These are phyloP conservation scores for Melipona quadrifasciata DNA, from an alignment of 1,140 invertebrate genomes.

Conservation along the genomic window DNA sequence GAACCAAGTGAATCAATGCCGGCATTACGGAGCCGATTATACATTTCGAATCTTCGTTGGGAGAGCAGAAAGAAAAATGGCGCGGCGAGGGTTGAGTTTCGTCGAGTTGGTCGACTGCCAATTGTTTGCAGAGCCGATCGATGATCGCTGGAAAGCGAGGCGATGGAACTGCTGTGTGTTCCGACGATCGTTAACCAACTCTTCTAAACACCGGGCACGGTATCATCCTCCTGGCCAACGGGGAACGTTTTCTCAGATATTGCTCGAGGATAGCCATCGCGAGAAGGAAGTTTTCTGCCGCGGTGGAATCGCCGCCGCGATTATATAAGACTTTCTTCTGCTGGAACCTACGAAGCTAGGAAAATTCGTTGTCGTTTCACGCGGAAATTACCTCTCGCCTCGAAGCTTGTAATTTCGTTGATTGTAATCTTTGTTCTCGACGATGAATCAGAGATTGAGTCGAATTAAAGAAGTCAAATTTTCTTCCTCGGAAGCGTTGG, in stretches of 20 bases:
- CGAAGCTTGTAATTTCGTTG: no score
- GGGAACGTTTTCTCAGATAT: neutral
- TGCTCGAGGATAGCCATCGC: neutral
- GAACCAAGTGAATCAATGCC: neutral
- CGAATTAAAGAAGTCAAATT: no score
- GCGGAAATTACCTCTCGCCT: no score
- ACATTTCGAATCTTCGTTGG: neutral
- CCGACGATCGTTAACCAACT: neutral
- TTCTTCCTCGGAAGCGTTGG: no score
- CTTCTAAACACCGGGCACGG: neutral
- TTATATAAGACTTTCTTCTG: neutral
- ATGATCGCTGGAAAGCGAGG: constrained; percentile 5
- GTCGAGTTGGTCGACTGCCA: constrained; percentile 43
- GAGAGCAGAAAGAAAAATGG: neutral
- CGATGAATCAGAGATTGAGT: no score
- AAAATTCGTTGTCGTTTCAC: neutral
- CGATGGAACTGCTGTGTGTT: neutral
- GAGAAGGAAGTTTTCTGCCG: neutral
- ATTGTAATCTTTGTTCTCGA: no score
- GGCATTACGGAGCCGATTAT: neutral
- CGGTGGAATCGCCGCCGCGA: no score
- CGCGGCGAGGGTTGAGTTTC: no score
- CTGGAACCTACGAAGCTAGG: neutral
- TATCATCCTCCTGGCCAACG: neutral
- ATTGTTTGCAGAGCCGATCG: constrained; percentile 44